These are phyloP conservation scores for Erpetoichthys calabaricus DNA, from an alignment of 2,797 vertebrate species.

Conservation along the genomic window DNA sequence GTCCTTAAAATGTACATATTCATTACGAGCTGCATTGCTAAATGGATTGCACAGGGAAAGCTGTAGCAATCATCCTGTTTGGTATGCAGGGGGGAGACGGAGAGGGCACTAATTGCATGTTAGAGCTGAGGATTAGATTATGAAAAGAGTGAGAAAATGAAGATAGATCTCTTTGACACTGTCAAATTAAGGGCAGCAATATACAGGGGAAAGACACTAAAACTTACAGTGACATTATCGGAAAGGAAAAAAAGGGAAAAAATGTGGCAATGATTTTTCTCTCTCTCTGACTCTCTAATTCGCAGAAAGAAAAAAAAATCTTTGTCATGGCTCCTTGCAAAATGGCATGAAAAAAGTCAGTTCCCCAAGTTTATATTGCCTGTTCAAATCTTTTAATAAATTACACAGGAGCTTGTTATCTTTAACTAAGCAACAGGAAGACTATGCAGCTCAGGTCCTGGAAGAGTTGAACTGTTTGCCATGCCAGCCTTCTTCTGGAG, in stretches of 20 bases:
- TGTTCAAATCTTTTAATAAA: slow-evolving; percentile 4
- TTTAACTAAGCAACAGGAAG: neutral
- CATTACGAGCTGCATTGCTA: slow-evolving; percentile 76
- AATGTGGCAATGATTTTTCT: slow-evolving; percentile 23
- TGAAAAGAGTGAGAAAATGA: slow-evolving; percentile 98
- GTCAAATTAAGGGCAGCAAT: slow-evolving; percentile 86
- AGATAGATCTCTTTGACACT: slow-evolving; percentile 93
- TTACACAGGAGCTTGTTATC: slow-evolving; percentile 2
- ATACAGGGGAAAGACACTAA: slow-evolving; percentile 54
- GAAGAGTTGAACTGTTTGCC: too few relatives aligned
- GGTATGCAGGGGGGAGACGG: slow-evolving; percentile 56
- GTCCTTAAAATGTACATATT: slow-evolving; percentile 98
- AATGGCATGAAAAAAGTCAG: neutral
- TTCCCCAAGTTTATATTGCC: neutral
- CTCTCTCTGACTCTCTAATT: slow-evolving; percentile 18
- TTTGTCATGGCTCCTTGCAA: slow-evolving; percentile 1
- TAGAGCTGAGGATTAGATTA: slow-evolving; percentile 96
- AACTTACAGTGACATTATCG: slow-evolving; percentile 61
- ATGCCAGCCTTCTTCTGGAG: too few relatives aligned
- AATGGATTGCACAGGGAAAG: slow-evolving; percentile 94
- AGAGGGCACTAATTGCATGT: slow-evolving; percentile 97
- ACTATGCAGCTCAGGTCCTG: neutral
- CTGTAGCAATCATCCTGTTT: slow-evolving; percentile 80
- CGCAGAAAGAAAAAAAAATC: neutral
- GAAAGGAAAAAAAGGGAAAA: slow-evolving; percentile 25